Evolutionary conservation across 1,140 invertebrate genomes (phyloP).

Genomic region (Parasteatoda tepidariorum): DNA sequence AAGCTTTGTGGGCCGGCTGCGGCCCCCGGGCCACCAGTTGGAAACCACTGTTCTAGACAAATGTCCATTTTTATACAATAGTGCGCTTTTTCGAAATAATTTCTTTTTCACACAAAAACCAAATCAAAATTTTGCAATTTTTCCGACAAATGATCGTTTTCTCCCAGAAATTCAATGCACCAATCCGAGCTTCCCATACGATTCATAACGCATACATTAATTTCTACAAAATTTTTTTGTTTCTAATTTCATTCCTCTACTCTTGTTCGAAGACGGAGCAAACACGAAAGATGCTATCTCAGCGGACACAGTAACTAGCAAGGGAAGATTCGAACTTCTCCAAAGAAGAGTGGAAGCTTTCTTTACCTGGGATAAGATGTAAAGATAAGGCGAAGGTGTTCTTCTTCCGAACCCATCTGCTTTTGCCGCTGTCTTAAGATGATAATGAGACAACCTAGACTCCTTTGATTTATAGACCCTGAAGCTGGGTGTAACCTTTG

Average conservation of each 20-base stretch:
- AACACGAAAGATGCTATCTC: too few species aligned
- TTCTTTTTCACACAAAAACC: too few species aligned
- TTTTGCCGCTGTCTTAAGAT: slow-evolving; percentile 37
- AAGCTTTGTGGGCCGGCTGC: too few species aligned
- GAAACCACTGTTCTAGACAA: too few species aligned
- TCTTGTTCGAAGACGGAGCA: too few species aligned
- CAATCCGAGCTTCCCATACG: neutral
- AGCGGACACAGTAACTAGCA: slow-evolving; percentile 24
- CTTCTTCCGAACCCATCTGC: slow-evolving; percentile 19
- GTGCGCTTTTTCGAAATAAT: too few species aligned
- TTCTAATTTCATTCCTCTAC: too few species aligned
- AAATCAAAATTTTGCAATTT: too few species aligned
- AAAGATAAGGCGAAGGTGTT: slow-evolving; percentile 50
- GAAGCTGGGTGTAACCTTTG: slow-evolving; percentile 46
- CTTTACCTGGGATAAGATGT: slow-evolving; percentile 10
- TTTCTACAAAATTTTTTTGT: too few species aligned
- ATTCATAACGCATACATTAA: neutral
- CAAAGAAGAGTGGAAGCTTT: slow-evolving; percentile 6
- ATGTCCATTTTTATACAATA: too few species aligned
- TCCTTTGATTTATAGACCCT: slow-evolving; percentile 49
- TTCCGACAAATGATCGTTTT: too few species aligned
- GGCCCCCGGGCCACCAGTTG: too few species aligned
- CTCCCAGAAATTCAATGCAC: neutral
- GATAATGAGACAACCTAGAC: slow-evolving; percentile 54
- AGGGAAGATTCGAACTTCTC: neutral